Percentiles rank a stretch among this genome's conserved stretches.
Conservation (phyloP, 2,113 vertebrate genomes). For the Mohoua ochrocephala region DNA sequence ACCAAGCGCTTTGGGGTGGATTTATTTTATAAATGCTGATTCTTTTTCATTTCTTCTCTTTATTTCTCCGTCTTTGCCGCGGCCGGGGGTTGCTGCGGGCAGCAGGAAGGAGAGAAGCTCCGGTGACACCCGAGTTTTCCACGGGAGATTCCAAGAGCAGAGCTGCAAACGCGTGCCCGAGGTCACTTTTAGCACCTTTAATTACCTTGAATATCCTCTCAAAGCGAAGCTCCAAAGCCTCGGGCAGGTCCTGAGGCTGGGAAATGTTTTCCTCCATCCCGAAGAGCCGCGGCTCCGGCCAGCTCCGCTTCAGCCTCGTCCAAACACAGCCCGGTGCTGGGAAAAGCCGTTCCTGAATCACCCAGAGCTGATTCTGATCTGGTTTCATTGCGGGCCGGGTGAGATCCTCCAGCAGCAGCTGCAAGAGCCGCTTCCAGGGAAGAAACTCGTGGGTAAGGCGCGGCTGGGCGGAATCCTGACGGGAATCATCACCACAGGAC, state of each 20-base stretch:
- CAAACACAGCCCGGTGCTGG: neutral
- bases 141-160: neutral
- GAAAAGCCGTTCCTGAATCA: neutral
- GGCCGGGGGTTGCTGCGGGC: neutral
- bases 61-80: neutral
- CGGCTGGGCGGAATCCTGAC: accelerated
- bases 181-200: neutral
- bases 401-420: neutral
- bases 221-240: neutral
- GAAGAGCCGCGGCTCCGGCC: neutral
- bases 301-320: neutral
- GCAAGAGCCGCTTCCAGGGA: neutral
- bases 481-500: neutral
- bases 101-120: neutral
- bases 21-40: neutral
- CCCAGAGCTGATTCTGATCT: accelerated
- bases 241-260: neutral
- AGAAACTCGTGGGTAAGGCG: neutral
- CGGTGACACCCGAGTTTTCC: accelerated
- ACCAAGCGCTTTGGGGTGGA: too few species aligned
- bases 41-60: neutral
- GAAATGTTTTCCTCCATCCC: neutral
- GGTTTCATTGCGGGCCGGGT: neutral
- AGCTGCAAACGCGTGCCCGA: neutral
- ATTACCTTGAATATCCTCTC: neutral